Conservation (phyloP, 1,140 invertebrate species). For the Drosophila aff. region DNA sequence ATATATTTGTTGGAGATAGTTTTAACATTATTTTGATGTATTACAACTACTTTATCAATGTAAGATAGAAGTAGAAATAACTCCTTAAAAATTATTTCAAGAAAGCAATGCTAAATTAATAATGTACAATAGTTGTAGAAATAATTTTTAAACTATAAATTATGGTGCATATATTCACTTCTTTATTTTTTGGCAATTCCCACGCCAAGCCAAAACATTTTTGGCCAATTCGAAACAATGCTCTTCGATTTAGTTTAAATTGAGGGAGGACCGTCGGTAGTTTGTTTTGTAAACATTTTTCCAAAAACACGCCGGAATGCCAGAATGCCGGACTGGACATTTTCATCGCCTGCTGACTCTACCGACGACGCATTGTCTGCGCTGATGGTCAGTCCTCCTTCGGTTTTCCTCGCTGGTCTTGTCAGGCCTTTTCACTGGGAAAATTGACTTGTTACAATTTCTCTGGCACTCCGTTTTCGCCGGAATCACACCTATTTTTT, state of each 20-base stretch:
- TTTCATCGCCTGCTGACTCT: slow-evolving; percentile 39
- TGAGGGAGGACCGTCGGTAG: slow-evolving; percentile 46
- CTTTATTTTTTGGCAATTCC: slow-evolving; percentile 32
- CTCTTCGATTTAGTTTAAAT: slow-evolving; percentile 65
- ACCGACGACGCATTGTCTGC: slow-evolving; percentile 53
- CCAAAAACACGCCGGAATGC: slow-evolving; percentile 48
- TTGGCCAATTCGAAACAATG: slow-evolving; percentile 52
- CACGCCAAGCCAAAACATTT: slow-evolving; percentile 30
- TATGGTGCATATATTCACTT: background rate
- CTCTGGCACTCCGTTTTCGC: slow-evolving; percentile 39
- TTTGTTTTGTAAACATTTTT: slow-evolving; percentile 81
- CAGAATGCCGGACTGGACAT: background rate
- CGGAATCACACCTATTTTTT: slow-evolving; percentile 69
- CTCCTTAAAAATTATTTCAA: background rate
- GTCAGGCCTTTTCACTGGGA: slow-evolving; percentile 23
- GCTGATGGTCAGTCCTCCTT: slow-evolving; percentile 20
- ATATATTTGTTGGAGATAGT: background rate
- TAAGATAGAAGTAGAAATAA: background rate
- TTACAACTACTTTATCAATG: background rate
- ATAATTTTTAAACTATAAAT: background rate
- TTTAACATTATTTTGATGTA: background rate
- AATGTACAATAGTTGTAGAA: too few relatives aligned
- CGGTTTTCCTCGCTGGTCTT: background rate
- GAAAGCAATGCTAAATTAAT: background rate
- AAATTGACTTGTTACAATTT: slow-evolving; percentile 75